Conservation (phyloP, 1,140 invertebrate genomes). For the Oreohelix idahoensis region DNA sequence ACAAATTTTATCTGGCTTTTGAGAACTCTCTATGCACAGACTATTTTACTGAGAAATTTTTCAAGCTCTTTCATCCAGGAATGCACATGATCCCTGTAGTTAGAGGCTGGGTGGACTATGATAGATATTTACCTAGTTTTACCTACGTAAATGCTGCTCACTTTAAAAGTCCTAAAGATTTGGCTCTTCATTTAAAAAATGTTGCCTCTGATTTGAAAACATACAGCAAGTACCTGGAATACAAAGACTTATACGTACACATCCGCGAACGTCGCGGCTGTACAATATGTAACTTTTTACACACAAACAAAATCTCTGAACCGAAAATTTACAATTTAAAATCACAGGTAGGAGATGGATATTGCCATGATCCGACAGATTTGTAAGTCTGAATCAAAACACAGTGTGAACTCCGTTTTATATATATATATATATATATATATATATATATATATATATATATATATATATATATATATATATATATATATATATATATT, state of each 20-base stretch:
- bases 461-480: no score
- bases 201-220: slow-evolving; percentile 20
- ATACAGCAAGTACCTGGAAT: slow-evolving; percentile 32
- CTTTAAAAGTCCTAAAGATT: slow-evolving; percentile 18
- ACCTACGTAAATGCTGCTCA: slow-evolving; percentile 34
- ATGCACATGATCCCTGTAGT: slow-evolving; percentile 34
- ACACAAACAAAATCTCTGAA: background rate
- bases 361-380: background rate
- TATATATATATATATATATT: no score
- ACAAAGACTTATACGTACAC: slow-evolving; percentile 1
- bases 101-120: slow-evolving; percentile 16
- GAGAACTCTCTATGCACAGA: slow-evolving; percentile 34
- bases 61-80: background rate
- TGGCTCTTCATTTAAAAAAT: slow-evolving; percentile 25
- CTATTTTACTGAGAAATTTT: slow-evolving; percentile 39
- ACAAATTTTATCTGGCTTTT: slow-evolving; percentile 36
- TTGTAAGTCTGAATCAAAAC: background rate
- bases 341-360: background rate
- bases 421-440: no score
- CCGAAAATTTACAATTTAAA: background rate
- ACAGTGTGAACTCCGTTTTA: no score
- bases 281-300: background rate
- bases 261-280: background rate
- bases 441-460: no score
- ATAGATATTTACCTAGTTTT: slow-evolving; percentile 9